These are phyloP conservation scores for Odontomachus brunneus DNA, from an alignment of 1,140 invertebrate species.

Conservation along the genomic window DNA sequence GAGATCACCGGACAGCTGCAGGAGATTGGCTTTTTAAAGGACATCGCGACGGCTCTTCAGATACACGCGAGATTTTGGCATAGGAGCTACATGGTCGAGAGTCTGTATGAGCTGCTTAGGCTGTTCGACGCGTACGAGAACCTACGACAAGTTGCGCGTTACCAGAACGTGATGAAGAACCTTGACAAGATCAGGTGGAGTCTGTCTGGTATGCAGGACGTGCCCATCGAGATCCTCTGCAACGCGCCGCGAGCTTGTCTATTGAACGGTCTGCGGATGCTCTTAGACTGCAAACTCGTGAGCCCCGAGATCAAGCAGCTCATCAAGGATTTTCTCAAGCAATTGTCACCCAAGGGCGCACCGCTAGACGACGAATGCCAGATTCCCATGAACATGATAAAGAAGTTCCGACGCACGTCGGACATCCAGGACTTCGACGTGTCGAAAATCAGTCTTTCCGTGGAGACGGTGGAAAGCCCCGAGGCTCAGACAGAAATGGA, in stretches of 20 bases:
- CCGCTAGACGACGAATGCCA: slow-evolving; percentile 16
- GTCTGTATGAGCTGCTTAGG: slow-evolving; percentile 63
- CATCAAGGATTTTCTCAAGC: slow-evolving; percentile 53
- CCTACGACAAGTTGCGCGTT: slow-evolving; percentile 53
- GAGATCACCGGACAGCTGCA: slow-evolving; percentile 67
- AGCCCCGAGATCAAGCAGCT: slow-evolving; percentile 29
- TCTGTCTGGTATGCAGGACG: slow-evolving; percentile 48
- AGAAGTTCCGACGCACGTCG: not conserved
- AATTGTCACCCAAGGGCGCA: slow-evolving; percentile 25
- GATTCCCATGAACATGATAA: not conserved
- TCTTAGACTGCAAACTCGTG: slow-evolving; percentile 52
- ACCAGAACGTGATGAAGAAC: slow-evolving; percentile 34
- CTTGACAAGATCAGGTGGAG: slow-evolving; percentile 49
- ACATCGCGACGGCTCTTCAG: slow-evolving; percentile 62
- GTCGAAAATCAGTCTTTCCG: not conserved
- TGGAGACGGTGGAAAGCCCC: not conserved
- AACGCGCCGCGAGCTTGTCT: slow-evolving; percentile 66
- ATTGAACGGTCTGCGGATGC: slow-evolving; percentile 58
- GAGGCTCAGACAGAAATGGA: not conserved
- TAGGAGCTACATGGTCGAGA: slow-evolving; percentile 64
- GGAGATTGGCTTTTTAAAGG: slow-evolving; percentile 61
- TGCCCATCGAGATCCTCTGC: slow-evolving; percentile 67
- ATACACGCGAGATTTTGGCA: slow-evolving; percentile 70
- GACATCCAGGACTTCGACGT: slow-evolving; percentile 2
- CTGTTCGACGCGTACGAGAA: slow-evolving; percentile 73